Conservation (phyloP, 2,797 vertebrate genomes). For the Sphenodon punctatus region DNA sequence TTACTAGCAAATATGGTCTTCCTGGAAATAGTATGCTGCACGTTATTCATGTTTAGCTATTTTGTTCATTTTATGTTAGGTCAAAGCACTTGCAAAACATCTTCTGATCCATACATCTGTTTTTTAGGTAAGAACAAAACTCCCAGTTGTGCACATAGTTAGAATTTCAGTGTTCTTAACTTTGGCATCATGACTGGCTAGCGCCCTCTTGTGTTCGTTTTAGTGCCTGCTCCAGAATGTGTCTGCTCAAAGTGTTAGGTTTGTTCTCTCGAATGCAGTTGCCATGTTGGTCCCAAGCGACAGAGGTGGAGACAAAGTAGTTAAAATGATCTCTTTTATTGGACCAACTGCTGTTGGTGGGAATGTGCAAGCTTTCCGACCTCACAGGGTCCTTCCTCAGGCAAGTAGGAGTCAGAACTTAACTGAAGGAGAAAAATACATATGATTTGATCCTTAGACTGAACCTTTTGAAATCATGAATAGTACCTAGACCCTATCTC, state of each 20-base stretch:
- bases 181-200: constrained; percentile 53
- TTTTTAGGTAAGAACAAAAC: not conserved
- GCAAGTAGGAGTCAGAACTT: no score
- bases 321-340: no score
- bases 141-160: no score
- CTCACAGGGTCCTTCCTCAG: no score
- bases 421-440: not conserved
- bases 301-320: no score
- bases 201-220: constrained; percentile 67
- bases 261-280: no score
- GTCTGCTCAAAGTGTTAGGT: not conserved
- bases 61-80: not conserved
- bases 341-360: no score
- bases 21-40: not conserved
- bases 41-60: not conserved
- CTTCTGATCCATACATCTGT: not conserved
- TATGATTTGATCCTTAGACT: not conserved
- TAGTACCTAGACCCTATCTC: not conserved
- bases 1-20: not conserved
- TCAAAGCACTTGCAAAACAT: not conserved
- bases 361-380: no score
- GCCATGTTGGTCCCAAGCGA: no score
- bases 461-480: not conserved
- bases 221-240: not conserved
- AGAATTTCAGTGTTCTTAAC: not conserved